Evolutionary conservation across 2,113 vertebrate species (phyloP), one percentile per base, ranked within the genome.

Genomic region (Etheostoma cragini): DNA sequence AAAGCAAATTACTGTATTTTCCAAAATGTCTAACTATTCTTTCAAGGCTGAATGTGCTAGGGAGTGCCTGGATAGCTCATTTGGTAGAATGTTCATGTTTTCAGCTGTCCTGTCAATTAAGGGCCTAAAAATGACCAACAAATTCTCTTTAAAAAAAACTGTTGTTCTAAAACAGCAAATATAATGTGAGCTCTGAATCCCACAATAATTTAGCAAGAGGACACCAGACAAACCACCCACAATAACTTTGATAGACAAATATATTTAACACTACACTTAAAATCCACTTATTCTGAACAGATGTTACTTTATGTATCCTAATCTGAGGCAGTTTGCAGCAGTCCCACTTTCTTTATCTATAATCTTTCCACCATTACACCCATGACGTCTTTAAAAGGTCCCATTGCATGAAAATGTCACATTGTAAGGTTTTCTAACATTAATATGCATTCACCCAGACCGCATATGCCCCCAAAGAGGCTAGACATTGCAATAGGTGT

Each of bases 281-380:
- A 52, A 33, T 80, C 24, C 16, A 57, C 35, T 83, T 78, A 80
- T 81, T 83, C 78, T 77, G 64, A 87, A 60, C 77, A 85, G 82
- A 83, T 76, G 83, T 71, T 78, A 49, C 78, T 77, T 62, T 87
- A 24, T 71, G 33, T 69, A 35, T 76, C 72, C 2, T 84, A 47
- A 81, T 77, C 56, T 26, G 24, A 52, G 16, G 46, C 49, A 66
- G 38, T 85, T 46, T 80, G 53, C 67, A 56, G 30, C 49, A 69
- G 61, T 64, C 47, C 45, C n/a, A 13, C 52, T 61, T 76, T 67
- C 60, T 70, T 80, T 69, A 84, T 84, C 57, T 66, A 3, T 66
- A 11, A 49, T 75, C 38, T 67, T 73, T 71, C 38, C 81, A 72
- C 52, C 19, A 71, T 80, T 74, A 76, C 65, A 80, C 45, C 61